Percentiles rank a stretch among this genome's conserved stretches.
These are phyloP conservation scores for Sporophila hypoxantha DNA, from an alignment of 2,113 vertebrate species.

Conservation along the genomic window DNA sequence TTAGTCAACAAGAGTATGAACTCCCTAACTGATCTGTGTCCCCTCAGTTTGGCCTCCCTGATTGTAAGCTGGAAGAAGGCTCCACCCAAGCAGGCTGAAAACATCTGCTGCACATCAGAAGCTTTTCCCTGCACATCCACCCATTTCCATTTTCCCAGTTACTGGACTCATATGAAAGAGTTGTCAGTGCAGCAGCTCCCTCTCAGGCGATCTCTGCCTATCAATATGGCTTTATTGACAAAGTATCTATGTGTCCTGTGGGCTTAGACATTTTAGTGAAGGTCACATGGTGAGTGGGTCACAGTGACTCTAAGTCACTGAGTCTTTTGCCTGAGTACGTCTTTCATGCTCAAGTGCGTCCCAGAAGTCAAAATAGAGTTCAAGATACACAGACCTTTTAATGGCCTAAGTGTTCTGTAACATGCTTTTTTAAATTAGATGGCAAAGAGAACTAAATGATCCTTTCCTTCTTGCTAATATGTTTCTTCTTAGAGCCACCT, in stretches of 20 bases:
- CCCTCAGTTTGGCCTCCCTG: background rate
- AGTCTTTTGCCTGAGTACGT: background rate
- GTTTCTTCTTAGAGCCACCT: background rate
- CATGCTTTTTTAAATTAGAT: background rate
- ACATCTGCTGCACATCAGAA: background rate
- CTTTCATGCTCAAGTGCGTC: background rate
- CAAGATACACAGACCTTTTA: background rate
- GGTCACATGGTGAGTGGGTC: accelerated
- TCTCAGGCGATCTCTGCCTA: background rate
- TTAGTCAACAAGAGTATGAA: background rate
- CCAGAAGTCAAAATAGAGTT: background rate
- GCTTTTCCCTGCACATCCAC: background rate
- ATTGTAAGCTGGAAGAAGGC: background rate
- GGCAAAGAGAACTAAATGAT: background rate
- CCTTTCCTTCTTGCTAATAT: background rate
- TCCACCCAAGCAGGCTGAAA: background rate
- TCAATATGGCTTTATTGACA: background rate
- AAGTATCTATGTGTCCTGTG: background rate
- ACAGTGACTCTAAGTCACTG: background rate
- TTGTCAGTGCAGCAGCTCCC: background rate
- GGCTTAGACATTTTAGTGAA: background rate
- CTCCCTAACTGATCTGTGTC: background rate
- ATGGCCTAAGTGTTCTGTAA: background rate
- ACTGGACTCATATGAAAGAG: background rate
- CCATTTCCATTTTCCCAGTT: background rate